Conservation (phyloP, 1,140 invertebrate genomes). For the Lethocerus indicus region DNA sequence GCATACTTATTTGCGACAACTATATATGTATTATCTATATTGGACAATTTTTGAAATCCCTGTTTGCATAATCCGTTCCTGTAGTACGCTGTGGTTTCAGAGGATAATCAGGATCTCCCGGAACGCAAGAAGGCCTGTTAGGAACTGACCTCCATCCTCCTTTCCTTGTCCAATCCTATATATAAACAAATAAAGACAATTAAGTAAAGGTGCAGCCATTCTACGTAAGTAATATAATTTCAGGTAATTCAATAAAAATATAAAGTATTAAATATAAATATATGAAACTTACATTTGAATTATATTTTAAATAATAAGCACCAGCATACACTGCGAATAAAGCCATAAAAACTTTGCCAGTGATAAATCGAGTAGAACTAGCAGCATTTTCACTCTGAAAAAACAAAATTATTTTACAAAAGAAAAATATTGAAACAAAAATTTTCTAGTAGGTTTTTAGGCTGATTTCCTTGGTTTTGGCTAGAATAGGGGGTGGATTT, state of each 20-base stretch:
- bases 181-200: too few species aligned
- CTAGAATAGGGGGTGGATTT: too few species aligned
- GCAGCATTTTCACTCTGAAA: slow-evolving; percentile 24
- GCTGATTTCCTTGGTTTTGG: too few species aligned
- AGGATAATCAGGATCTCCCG: slow-evolving; percentile 19
- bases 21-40: slow-evolving; percentile 8
- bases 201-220: too few species aligned
- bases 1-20: too few species aligned
- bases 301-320: slow-evolving; percentile 65
- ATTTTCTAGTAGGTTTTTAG: too few species aligned
- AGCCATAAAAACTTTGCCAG: slow-evolving; percentile 39
- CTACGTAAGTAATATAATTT: not conserved
- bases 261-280: not conserved
- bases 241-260: not conserved
- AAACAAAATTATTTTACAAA: not conserved
- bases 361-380: slow-evolving; percentile 33
- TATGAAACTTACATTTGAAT: slow-evolving; percentile 22
- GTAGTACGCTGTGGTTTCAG: not conserved
- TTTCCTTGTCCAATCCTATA: slow-evolving; percentile 49
- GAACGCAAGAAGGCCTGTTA: slow-evolving; percentile 32
- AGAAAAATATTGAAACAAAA: too few species aligned
- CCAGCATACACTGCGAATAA: slow-evolving; percentile 28
- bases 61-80: slow-evolving; percentile 8
- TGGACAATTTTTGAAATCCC: slow-evolving; percentile 13
- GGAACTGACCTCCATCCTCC: slow-evolving; percentile 41